Conservation (phyloP, 2,888 invertebrate genomes). For the Synergus gifuensis region DNA sequence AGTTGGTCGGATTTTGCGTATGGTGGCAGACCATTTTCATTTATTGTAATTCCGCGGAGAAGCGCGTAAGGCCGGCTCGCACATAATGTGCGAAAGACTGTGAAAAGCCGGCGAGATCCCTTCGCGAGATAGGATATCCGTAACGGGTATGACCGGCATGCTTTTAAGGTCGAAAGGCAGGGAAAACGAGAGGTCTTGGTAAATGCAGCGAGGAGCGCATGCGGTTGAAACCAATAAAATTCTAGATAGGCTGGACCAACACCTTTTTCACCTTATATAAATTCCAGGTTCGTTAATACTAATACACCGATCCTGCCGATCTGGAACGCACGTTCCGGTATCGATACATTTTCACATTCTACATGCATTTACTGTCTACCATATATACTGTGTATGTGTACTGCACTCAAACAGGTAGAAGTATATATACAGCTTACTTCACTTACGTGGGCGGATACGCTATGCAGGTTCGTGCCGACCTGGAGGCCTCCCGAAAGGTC, state of each 20-base stretch:
- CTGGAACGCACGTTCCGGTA: constrained; percentile 54
- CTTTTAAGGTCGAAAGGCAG: constrained; percentile 67
- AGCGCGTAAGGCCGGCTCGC: constrained; percentile 48
- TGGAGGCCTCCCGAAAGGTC: constrained; percentile 72
- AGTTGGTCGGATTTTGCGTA: neutral
- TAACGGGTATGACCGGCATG: constrained; percentile 66
- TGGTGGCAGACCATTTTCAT: constrained; percentile 37
- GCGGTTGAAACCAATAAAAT: neutral
- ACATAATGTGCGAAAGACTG: constrained; percentile 56
- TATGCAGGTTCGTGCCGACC: constrained; percentile 53
- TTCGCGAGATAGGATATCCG: constrained; percentile 71
- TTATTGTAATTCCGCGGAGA: constrained; percentile 10
- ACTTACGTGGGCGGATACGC: constrained; percentile 20
- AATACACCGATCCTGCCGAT: constrained; percentile 12
- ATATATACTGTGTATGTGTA: constrained; percentile 46
- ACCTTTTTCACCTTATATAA: constrained; percentile 56
- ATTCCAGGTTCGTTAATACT: constrained; percentile 54
- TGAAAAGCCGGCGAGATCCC: constrained; percentile 67
- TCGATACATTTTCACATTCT: constrained; percentile 23
- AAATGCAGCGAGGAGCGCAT: neutral
- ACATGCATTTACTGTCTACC: constrained; percentile 43
- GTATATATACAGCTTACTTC: neutral
- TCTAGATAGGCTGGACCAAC: constrained; percentile 45
- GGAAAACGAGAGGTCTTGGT: constrained; percentile 50
- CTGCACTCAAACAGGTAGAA: neutral